These are phyloP conservation scores for Poecilia picta DNA, from an alignment of 2,797 vertebrate genomes.

Conservation along the genomic window DNA sequence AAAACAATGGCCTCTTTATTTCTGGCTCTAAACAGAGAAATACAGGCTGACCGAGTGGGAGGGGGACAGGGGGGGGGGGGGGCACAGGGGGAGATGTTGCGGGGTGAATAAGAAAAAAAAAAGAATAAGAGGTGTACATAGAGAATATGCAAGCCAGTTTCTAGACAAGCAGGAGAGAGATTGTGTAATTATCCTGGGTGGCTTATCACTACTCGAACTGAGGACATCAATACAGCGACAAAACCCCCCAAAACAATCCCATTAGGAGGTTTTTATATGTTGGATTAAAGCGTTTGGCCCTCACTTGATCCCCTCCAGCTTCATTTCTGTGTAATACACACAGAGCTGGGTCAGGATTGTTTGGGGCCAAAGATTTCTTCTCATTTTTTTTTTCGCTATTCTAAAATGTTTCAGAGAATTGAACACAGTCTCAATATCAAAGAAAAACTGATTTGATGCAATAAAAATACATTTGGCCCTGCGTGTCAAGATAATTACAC, in stretches of 20 bases:
- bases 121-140: conserved; percentile 53
- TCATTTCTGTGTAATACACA: background rate
- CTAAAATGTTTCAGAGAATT: background rate
- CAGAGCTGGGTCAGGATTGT: background rate
- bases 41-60: conserved; percentile 33
- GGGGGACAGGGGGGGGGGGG: background rate
- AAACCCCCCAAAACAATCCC: background rate
- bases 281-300: conserved; percentile 13
- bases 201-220: conserved; percentile 19
- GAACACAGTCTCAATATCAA: background rate
- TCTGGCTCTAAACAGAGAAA: conserved; percentile 30
- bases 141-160: conserved; percentile 42
- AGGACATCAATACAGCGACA: conserved; percentile 18
- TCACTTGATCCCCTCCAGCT: conserved; percentile 3
- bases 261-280: background rate
- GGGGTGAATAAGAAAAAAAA: conserved; percentile 19
- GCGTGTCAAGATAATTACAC: background rate
- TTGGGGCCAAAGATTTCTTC: background rate
- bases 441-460: background rate
- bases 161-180: conserved; percentile 43
- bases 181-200: conserved; percentile 29
- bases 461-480: background rate
- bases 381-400: background rate
- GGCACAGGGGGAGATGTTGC: conserved; percentile 2
- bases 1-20: conserved; percentile 42